Percentiles rank a stretch among this genome's conserved stretches.
Conservation (phyloP, 2,113 vertebrate genomes). For the Prionailurus bengalensis region DNA sequence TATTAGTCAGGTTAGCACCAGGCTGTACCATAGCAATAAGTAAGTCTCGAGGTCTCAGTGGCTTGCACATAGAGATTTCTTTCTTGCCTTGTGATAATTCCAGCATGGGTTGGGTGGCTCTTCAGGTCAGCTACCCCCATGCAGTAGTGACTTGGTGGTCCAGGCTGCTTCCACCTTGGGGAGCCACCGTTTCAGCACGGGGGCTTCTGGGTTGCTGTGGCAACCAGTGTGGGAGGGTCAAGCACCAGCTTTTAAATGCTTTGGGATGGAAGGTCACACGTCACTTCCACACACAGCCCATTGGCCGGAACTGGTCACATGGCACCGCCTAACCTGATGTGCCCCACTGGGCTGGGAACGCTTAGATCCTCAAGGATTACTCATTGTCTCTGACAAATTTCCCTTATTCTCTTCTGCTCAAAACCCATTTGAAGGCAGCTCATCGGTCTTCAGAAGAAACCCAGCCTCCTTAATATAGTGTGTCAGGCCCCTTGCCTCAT, state of each 20-base stretch:
- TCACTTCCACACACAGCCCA: not conserved
- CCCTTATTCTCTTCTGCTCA: not conserved
- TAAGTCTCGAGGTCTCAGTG: not conserved
- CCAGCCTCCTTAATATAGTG: not conserved
- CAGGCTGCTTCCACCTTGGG: not conserved
- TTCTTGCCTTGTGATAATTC: not conserved
- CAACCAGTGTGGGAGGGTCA: not conserved
- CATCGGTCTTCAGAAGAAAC: not conserved
- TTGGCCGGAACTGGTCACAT: not conserved
- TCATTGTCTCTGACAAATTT: not conserved
- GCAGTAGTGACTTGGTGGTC: not conserved
- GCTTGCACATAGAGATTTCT: not conserved
- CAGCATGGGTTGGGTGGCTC: not conserved
- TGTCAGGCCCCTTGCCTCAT: not conserved
- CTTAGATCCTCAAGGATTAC: not conserved
- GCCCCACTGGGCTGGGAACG: not conserved
- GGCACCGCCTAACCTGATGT: not conserved
- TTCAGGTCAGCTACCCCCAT: not conserved
- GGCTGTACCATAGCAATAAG: not conserved
- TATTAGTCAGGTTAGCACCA: not conserved
- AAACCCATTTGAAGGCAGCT: not conserved
- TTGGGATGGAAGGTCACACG: accelerated
- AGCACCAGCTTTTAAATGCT: not conserved
- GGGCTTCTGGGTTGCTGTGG: not conserved
- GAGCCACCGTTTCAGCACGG: not conserved